These are phyloP conservation scores for Steinernema feltiae DNA, from an alignment of 1,140 invertebrate species.

Conservation along the genomic window DNA sequence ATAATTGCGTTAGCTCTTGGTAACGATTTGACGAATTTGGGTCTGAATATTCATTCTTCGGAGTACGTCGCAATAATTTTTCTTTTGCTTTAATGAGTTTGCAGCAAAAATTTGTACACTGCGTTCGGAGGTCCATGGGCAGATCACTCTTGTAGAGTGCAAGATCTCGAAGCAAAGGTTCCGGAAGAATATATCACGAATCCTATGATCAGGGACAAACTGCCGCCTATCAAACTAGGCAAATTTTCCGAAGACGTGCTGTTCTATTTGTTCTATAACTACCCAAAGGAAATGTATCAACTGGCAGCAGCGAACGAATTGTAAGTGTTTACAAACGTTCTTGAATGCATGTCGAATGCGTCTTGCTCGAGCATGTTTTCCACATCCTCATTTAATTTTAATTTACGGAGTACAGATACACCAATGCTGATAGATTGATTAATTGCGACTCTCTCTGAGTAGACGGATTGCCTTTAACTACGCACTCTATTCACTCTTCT, in stretches of 20 bases:
- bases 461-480: too few species aligned
- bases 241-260: conserved; percentile 96
- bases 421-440: too few species aligned
- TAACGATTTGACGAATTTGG: conserved; percentile 90
- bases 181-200: conserved; percentile 98
- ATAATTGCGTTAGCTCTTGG: conserved; percentile 83
- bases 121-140: conserved; percentile 97
- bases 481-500: too few species aligned
- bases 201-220: conserved; percentile 64
- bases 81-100: not conserved
- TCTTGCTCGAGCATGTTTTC: too few species aligned
- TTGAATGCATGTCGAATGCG: too few species aligned
- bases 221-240: conserved; percentile 86
- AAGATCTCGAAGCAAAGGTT: conserved; percentile 90
- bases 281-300: conserved; percentile 93
- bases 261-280: conserved; percentile 99
- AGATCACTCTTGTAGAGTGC: conserved; percentile 88
- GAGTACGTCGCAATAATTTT: conserved; percentile 65
- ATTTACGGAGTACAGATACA: not conserved
- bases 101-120: conserved; percentile 68
- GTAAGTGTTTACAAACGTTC: conserved; percentile 66
- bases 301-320: conserved; percentile 87
- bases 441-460: too few species aligned
- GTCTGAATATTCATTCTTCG: conserved; percentile 91
- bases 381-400: conserved; percentile 28